Base-by-base conservation (phyloP, 1,140 invertebrate genomes). In the Aphelinus atriplicis region DNA sequence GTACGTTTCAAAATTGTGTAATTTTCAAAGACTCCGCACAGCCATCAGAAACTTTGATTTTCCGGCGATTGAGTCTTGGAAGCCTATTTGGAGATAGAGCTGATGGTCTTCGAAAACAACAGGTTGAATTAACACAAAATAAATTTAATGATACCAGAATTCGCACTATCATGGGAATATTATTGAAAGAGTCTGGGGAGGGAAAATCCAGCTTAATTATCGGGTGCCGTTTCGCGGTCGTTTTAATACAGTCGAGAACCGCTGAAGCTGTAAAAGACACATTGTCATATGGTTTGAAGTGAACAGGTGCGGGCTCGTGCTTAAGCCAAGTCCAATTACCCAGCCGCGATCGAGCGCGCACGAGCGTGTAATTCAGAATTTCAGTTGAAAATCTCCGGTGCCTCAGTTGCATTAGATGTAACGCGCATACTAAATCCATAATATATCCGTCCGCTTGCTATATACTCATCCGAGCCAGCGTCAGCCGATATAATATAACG, bases 191-290 rank as follows among this genome's bases (percentile, higher is more conserved):
- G 7, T 45, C 3, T 26, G 7, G n/a, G 51, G 66, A 61, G 6
- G 3, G 56, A 42, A 42, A 55, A 62, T 42, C n/a, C 47, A 26
- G 68, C 45, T 55, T 26, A n/a, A 43, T 63, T 63, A 71, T 71
- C 60, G 69, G 69, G 50, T 47, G 55, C 7, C 60, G 61, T 63
- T 63, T 55, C 61, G 69, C 69, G 60, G 69, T 71, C 50, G 61
- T 46, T 58, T 53, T 71, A 63, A 63, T 63, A 26, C 60, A 47
- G 48, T 51, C 69, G 58, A 47, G 50, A 46, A 71, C 69, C 69
- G 50, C 69, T 62, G 60, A 45, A 46, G 55, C 69, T 62, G 51
- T 60, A 45, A 55, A 55, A 43, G 69, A 71, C 69, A 55, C 69
- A 63, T 71, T 63, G 69, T 63, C 69, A 63, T 26, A 26, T 55